Evolutionary conservation across 2,113 vertebrate species (phyloP).

Genomic region (Tringa solitaria): DNA sequence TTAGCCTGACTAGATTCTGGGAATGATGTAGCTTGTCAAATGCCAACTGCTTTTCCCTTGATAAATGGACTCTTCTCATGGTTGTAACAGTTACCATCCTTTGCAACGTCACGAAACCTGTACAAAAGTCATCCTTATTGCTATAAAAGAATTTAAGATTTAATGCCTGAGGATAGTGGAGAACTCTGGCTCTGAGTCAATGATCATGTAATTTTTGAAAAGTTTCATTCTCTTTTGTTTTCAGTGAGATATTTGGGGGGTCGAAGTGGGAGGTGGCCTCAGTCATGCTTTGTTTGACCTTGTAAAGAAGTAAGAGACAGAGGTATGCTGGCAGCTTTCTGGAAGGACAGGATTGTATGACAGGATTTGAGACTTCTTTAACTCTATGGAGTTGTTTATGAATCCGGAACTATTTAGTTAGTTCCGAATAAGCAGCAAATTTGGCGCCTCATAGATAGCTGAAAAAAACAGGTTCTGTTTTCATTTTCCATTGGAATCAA

Average conservation of each 20-base stretch:
- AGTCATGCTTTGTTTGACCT: background rate
- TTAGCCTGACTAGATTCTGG: background rate
- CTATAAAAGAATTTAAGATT: background rate
- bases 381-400: background rate
- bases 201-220: background rate
- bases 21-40: background rate
- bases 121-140: background rate
- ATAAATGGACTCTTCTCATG: background rate
- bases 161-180: background rate
- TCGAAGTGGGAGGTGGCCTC: background rate
- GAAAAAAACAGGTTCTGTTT: background rate
- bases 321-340: background rate
- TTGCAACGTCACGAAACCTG: accelerated
- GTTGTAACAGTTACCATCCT: background rate
- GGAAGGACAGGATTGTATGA: background rate
- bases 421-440: background rate
- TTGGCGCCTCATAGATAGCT: background rate
- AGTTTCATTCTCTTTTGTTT: background rate
- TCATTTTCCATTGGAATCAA: background rate
- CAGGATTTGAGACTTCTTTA: background rate
- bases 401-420: background rate
- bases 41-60: background rate
- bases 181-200: background rate
- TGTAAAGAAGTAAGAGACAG: background rate
- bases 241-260: background rate